Conservation (phyloP, 2,888 invertebrate species). For the Drosophila vallismaia region DNA sequence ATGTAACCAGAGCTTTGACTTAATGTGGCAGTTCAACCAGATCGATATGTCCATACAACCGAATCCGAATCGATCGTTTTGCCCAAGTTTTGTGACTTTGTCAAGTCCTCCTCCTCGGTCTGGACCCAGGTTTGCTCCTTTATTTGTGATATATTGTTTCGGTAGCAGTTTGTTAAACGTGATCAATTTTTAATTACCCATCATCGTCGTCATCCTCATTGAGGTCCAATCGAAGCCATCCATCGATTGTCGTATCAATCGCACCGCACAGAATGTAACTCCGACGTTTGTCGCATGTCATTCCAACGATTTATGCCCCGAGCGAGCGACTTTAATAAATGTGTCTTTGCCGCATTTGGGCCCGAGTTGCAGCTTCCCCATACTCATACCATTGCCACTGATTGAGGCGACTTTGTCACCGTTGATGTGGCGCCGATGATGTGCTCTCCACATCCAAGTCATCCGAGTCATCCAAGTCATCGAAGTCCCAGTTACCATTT, state of each 20-base stretch:
- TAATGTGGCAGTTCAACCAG: slow-evolving; percentile 68
- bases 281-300: slow-evolving; percentile 81
- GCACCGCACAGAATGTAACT: slow-evolving; percentile 70
- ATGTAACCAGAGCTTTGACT: slow-evolving; percentile 62
- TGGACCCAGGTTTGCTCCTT: slow-evolving; percentile 1
- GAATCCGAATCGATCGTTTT: slow-evolving; percentile 45
- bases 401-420: slow-evolving; percentile 48
- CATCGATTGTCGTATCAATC: slow-evolving; percentile 65
- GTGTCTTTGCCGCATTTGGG: slow-evolving; percentile 70
- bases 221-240: slow-evolving; percentile 41
- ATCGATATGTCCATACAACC: slow-evolving; percentile 37
- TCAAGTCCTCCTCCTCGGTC: slow-evolving; percentile 51
- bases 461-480: not conserved
- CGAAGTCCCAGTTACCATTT: slow-evolving; percentile 7
- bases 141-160: slow-evolving; percentile 76
- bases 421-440: slow-evolving; percentile 31
- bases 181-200: slow-evolving; percentile 83
- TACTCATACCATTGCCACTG: slow-evolving; percentile 7
- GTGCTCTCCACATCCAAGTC: slow-evolving; percentile 3
- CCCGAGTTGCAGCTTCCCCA: slow-evolving; percentile 21
- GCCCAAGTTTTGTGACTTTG: slow-evolving; percentile 66
- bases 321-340: slow-evolving; percentile 74
- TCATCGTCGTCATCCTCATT: slow-evolving; percentile 57
- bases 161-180: slow-evolving; percentile 81
- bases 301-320: slow-evolving; percentile 75